Evolutionary conservation across 2,113 vertebrate species (phyloP).

Genomic region (Acanthisitta chloris): DNA sequence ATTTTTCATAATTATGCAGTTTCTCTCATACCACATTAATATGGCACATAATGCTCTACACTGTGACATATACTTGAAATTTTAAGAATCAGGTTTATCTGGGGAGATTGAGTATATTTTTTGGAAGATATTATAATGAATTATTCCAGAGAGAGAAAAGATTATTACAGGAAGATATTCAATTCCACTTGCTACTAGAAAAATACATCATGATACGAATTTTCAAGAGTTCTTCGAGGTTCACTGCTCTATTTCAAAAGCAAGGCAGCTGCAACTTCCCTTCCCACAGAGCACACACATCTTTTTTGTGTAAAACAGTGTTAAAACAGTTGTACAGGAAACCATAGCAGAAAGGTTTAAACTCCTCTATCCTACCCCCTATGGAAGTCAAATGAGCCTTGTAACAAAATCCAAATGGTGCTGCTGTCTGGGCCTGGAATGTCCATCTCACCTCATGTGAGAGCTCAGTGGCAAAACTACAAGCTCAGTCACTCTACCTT

Average conservation of each 20-base stretch:
- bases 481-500: not conserved
- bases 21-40: not conserved
- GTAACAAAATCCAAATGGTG: not conserved
- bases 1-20: not conserved
- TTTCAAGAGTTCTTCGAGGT: not conserved
- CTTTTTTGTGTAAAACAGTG: not conserved
- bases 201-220: not conserved
- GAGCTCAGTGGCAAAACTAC: not conserved
- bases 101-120: not conserved
- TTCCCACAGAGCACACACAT: not conserved
- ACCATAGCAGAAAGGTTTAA: not conserved
- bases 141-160: not conserved
- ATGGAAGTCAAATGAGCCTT: not conserved
- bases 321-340: not conserved
- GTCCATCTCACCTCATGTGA: fast-evolving
- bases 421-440: not conserved
- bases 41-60: not conserved
- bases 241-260: not conserved
- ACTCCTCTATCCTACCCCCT: not conserved
- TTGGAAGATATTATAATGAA: not conserved
- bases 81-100: not conserved
- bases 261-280: not conserved
- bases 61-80: not conserved
- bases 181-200: not conserved
- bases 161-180: not conserved